Evolutionary conservation across 2,888 invertebrate species (phyloP).

Genomic region (Marasmarcha lunaedactyla): DNA sequence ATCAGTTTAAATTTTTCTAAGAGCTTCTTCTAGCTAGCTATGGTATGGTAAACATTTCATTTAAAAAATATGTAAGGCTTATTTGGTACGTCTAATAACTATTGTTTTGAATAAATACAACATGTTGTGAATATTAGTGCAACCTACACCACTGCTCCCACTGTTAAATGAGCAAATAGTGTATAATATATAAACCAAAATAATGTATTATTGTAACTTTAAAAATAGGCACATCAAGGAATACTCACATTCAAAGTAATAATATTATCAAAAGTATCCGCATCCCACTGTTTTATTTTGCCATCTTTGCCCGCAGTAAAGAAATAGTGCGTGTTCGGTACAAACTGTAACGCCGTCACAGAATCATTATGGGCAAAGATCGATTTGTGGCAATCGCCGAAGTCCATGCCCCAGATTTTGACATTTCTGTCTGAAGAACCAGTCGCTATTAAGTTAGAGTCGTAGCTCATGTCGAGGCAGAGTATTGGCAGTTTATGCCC

Average conservation of each 20-base stretch:
- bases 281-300: constrained; percentile 97
- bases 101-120: no score
- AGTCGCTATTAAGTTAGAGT: constrained; percentile 87
- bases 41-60: no score
- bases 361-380: constrained; percentile 97
- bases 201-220: background rate
- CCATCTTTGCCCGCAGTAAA: constrained; percentile 96
- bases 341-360: constrained; percentile 88
- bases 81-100: no score
- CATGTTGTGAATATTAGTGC: no score
- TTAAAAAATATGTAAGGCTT: no score
- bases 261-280: constrained; percentile 90
- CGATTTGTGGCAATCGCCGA: constrained; percentile 97
- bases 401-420: constrained; percentile 98
- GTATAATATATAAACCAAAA: background rate
- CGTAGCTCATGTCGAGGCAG: constrained; percentile 93
- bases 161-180: no score
- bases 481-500: constrained; percentile 96
- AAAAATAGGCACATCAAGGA: no score
- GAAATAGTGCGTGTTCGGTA: constrained; percentile 91
- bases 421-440: constrained; percentile 96
- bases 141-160: no score
- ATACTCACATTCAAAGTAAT: constrained; percentile 81
- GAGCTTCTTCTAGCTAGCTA: no score
- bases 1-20: no score